Base-by-base conservation (phyloP, 2,797 vertebrate species). In the Anniella stebbinsi region DNA sequence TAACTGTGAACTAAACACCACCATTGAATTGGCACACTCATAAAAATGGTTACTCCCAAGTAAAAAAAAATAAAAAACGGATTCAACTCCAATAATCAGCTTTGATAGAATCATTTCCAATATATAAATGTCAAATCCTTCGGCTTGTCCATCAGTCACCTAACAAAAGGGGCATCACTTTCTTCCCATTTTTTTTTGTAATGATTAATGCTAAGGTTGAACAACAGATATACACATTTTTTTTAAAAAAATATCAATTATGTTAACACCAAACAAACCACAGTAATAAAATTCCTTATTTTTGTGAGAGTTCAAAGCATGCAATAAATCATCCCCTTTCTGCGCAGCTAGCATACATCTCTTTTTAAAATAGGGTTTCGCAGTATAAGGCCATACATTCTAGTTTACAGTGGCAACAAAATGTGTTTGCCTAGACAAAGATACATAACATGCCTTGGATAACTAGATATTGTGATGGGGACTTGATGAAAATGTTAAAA, bases 91-190 rank as follows among this genome's bases (percentile, higher is more conserved):
- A 91, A 87, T n/a, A 87, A 33, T 60, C 1, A 66, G 70, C 77
- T 94, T 57, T 2, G 63, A 54, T 82, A 88, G 72, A 80, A 67
- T 41, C 38, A 83, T 60, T 18, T 28, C 87, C 89, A 36, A 84
- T 89, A 94, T 76, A 80, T 89, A 80, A 73, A 83, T 87, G 88
- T 87, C 38, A n/a, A 21, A 69, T 80, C 45, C 33, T 41, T 92
- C 81, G 17, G 94, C 94, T 93, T 92, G n/a, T 91, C 86, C 89
- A 88, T 36, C 88, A 78, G 48, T 87, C 33, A n/a, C 45, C 7
- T 89, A 93, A 93, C 92, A 88, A 87, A 51, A 95, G 86, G 85
- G 91, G 0, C 91, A 89, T 82, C 87, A 90, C 57, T 84, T 69
- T 69, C 76, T 91, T 92, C n/a, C 90, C 92, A 93, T 87, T 88